A percentile compares a stretch with the other conserved stretches of the same genome.
Conservation (phyloP, 1,140 invertebrate species). For the Cataglyphis hispanica region DNA sequence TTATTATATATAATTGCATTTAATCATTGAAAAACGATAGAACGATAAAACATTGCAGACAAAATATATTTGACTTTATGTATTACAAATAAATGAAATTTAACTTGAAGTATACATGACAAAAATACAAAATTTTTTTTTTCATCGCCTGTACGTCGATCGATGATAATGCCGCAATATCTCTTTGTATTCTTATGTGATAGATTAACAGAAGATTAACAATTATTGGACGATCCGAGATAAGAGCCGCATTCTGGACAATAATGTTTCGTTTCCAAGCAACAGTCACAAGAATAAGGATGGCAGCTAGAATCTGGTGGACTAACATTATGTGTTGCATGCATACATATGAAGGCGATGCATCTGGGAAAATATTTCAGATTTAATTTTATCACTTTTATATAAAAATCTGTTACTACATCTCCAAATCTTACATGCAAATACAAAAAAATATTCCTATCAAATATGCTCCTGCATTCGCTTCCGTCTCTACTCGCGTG, state of each 20-base stretch:
- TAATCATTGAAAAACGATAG: no score
- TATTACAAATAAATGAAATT: background rate
- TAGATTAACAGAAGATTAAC: slow-evolving; percentile 26
- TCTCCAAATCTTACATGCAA: slow-evolving; percentile 83
- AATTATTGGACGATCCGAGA: slow-evolving; percentile 87
- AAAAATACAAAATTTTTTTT: background rate
- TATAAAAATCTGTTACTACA: background rate
- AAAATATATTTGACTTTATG: no score
- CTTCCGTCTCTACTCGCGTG: slow-evolving; percentile 85
- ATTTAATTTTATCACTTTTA: slow-evolving; percentile 24
- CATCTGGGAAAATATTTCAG: slow-evolving; percentile 83
- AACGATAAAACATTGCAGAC: no score
- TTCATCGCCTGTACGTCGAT: background rate
- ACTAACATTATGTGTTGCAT: no score
- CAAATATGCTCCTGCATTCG: slow-evolving; percentile 88
- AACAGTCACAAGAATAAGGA: no score
- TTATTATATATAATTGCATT: no score
- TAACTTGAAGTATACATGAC: background rate
- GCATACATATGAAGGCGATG: no score
- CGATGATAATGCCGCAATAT: background rate
- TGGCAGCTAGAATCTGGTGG: no score
- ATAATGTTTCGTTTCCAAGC: slow-evolving; percentile 90
- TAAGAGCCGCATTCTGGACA: slow-evolving; percentile 89
- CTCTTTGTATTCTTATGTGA: background rate
- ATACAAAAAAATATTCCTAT: slow-evolving; percentile 88